Conservation (phyloP, 2,888 invertebrate species). For the Isotomurus palustris region DNA sequence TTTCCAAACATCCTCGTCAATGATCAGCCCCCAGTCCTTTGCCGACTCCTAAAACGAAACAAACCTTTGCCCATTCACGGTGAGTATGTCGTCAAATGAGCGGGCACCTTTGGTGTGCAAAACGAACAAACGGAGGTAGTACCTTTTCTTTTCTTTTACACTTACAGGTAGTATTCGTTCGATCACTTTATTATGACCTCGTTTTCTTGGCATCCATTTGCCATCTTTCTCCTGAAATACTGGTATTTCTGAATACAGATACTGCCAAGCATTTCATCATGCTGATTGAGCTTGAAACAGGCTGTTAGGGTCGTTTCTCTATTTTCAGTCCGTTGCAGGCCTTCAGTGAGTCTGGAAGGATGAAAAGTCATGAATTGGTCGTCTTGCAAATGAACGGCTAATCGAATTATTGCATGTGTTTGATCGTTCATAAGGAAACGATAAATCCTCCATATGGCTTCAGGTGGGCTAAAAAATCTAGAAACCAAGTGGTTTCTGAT, state of each 20-base stretch:
- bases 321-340: slow-evolving; percentile 19
- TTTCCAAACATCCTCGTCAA: neutral
- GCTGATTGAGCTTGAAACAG: slow-evolving; percentile 44
- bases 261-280: slow-evolving; percentile 21
- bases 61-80: neutral
- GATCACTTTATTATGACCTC: neutral
- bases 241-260: slow-evolving; percentile 41
- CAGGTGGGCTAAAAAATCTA: slow-evolving; percentile 47
- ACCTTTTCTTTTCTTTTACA: slow-evolving; percentile 44
- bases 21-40: neutral
- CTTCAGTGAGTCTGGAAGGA: slow-evolving; percentile 30
- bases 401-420: slow-evolving; percentile 47
- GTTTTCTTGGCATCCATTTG: neutral
- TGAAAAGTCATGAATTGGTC: slow-evolving; percentile 38
- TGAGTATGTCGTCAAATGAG: slow-evolving; percentile 45
- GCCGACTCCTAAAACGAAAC: neutral
- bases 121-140: slow-evolving; percentile 44
- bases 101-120: slow-evolving; percentile 44
- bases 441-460: slow-evolving; percentile 47
- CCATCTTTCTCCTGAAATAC: neutral
- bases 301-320: slow-evolving; percentile 39
- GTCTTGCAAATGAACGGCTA: slow-evolving; percentile 49
- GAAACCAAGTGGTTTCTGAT: slow-evolving; percentile 47
- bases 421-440: slow-evolving; percentile 46
- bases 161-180: slow-evolving; percentile 3